Conservation (phyloP, 2,113 vertebrate genomes). For the Sinocyclocheilus maitianheensis region DNA sequence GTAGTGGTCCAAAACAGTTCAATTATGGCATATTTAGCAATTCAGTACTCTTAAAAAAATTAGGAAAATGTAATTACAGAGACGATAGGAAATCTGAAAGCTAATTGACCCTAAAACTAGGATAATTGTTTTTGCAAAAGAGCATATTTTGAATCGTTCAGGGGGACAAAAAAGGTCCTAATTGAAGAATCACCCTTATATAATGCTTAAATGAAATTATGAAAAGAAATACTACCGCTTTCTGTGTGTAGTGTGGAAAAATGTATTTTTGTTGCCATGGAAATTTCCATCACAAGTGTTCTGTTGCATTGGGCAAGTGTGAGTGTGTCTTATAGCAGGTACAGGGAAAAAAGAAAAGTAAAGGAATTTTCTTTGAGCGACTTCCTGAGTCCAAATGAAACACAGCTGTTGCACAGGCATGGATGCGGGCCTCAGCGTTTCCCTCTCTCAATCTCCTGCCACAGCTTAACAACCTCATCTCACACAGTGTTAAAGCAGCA, state of each 20-base stretch:
- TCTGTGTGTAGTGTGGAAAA: conserved; percentile 56
- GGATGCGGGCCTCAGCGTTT: conserved; percentile 46
- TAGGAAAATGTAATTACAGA: not conserved
- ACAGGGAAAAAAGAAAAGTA: conserved; percentile 61
- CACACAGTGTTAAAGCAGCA: conserved; percentile 3
- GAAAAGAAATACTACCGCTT: too few relatives aligned
- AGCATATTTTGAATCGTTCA: not conserved
- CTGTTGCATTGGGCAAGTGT: conserved; percentile 53
- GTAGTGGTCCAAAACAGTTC: not conserved
- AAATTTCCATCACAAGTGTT: conserved; percentile 70
- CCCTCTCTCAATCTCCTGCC: conserved; percentile 19
- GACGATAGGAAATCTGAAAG: not conserved
- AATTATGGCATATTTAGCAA: not conserved
- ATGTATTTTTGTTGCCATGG: conserved; percentile 69
- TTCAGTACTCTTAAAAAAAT: not conserved
- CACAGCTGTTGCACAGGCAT: conserved; percentile 72
- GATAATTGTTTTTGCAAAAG: not conserved
- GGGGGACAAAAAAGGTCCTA: not conserved
- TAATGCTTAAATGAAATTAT: too few relatives aligned
- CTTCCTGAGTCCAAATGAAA: conserved; percentile 71
- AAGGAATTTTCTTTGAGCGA: conserved; percentile 61
- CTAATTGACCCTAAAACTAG: not conserved
- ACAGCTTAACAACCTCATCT: conserved; percentile 14
- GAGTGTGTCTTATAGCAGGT: conserved; percentile 67
- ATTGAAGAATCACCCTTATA: not conserved